phyloP scores from a whole-genome alignment of 2,797 vertebrate genomes.

The Psittacula echo region DNA sequence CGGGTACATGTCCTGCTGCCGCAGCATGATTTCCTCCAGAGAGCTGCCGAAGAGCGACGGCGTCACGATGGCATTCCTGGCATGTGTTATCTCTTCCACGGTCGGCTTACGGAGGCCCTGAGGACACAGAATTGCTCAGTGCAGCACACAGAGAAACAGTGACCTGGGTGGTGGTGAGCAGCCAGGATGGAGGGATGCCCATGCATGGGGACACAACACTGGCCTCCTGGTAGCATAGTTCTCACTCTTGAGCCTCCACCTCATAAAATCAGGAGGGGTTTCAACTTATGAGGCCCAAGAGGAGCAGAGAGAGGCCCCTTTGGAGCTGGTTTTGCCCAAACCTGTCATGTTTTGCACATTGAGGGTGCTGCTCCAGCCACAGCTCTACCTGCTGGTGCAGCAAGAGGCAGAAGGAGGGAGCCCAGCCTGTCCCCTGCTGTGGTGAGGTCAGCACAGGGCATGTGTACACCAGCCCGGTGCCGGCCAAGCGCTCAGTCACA shows the following conservation, averaged over 20 bases:
- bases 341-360: not conserved
- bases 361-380: not conserved
- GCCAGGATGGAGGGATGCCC: not conserved
- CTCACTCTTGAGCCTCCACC: not conserved
- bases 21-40: slow-evolving; percentile 90
- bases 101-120: slow-evolving; percentile 91
- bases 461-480: fast-evolving
- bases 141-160: not conserved
- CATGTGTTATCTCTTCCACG: slow-evolving; percentile 88
- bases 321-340: not conserved
- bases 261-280: not conserved
- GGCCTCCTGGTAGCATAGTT: not conserved
- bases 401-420: not conserved
- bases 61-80: slow-evolving; percentile 87
- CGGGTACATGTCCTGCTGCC: slow-evolving; percentile 87
- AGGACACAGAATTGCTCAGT: not conserved
- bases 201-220: fast-evolving
- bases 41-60: slow-evolving; percentile 92
- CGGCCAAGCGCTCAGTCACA: fast-evolving
- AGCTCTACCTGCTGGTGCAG: not conserved
- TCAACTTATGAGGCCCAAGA: not conserved
- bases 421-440: fast-evolving
- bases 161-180: fast-evolving
- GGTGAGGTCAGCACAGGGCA: not conserved
- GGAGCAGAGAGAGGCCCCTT: not conserved